Base-by-base conservation (phyloP, 2,113 vertebrate species). In the Motacilla alba region DNA sequence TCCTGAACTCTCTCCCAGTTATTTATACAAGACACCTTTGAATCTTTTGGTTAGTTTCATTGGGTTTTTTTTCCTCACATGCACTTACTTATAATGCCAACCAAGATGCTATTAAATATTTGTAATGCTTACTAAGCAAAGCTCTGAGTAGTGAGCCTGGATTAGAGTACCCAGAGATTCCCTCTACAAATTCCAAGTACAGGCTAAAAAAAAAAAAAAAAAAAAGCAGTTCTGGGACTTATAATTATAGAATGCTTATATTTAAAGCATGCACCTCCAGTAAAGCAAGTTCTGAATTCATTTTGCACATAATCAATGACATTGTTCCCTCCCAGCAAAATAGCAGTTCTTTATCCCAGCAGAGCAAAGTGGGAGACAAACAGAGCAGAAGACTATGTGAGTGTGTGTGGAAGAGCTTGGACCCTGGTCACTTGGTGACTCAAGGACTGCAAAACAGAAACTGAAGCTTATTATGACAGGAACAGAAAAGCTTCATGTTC, bases 201-300 rank as follows among this genome's bases (percentile, higher is more conserved):
- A 85, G 10, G 33, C 24, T 73, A 23, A 59, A 41, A 52, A 63
- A n/a, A 67, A 50, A 55, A 33, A 11, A 53, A 30, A 19, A 53
- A 28, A 46, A 46, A 8, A 46, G 26, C 67, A 80, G 19, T 81
- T 87, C 67, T 90, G 60, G 24, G 41, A 89, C 66, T 95, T 90
- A 91, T 30, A 94, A 66, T 92, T 63, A 39, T 69, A 93, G 75
- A 83, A 86, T 93, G 53, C 84, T 95, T 93, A 37, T 91, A 72
- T 96, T 96, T 68, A 86, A 91, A 92, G 73, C 89, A 72, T 94
- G 68, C 76, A 89, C 68, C 72, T 91, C 50, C 62, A 90, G 60
- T 74, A 89, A 87, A 55, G 78, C 89, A 94, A 74, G 50, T 93
- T 90, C 81, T 88, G 55, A 89, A 93, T 87, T 83, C 6, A n/a